Evolutionary conservation across 2,888 invertebrate genomes (phyloP).

Genomic region (Amphipyra tragopoginis): DNA sequence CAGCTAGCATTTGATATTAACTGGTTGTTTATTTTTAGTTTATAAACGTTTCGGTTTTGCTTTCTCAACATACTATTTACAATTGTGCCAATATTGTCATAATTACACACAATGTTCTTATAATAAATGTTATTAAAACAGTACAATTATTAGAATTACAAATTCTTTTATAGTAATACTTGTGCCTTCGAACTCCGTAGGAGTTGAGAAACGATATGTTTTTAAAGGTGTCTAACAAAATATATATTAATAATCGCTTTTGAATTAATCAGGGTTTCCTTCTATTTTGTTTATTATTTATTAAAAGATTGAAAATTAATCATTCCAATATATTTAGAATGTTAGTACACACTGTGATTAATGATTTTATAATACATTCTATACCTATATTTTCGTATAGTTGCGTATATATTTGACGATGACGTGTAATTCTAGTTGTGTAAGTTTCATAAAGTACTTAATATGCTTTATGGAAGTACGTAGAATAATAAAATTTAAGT

Average conservation of each 20-base stretch:
- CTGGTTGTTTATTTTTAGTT: constrained; percentile 42
- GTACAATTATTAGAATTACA: constrained; percentile 73
- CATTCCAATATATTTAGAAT: constrained; percentile 83
- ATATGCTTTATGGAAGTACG: constrained; percentile 82
- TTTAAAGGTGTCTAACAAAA: constrained; percentile 69
- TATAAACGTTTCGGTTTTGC: constrained; percentile 37
- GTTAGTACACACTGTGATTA: constrained; percentile 85
- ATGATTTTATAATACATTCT: constrained; percentile 70
- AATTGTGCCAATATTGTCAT: constrained; percentile 68
- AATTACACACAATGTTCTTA: constrained; percentile 50
- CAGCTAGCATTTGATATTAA: constrained; percentile 59
- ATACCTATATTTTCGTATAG: constrained; percentile 77
- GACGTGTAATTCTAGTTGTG: constrained; percentile 76
- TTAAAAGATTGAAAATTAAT: constrained; percentile 72
- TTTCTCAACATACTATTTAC: constrained; percentile 43
- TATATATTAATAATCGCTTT: constrained; percentile 54
- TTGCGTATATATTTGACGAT: constrained; percentile 65
- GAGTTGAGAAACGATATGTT: constrained; percentile 61
- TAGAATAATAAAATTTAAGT: constrained; percentile 77
- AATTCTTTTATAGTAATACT: constrained; percentile 64
- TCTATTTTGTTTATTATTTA: constrained; percentile 63
- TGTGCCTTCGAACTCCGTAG: constrained; percentile 76
- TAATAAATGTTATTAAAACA: constrained; percentile 59
- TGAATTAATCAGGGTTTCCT: constrained; percentile 63
- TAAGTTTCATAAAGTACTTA: constrained; percentile 80